Evolutionary conservation across 2,797 vertebrate species (phyloP), one percentile per base, ranked within the genome.

Genomic region (Anisognathus igniventris): DNA sequence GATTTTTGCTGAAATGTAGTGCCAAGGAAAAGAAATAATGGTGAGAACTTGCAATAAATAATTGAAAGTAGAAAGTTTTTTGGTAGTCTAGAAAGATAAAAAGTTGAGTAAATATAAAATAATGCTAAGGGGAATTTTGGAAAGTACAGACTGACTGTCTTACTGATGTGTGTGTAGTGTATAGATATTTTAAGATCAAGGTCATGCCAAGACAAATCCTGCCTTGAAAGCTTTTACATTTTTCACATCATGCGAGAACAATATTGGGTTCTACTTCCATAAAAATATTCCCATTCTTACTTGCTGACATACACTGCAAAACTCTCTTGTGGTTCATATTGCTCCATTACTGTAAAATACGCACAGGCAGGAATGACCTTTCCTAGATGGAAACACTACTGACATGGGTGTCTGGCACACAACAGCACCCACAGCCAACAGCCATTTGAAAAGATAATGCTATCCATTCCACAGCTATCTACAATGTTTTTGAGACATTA

Each of bases 1-100:
- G 64, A 78, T 58, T 91, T 90, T 74, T 13, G 70, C 74, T 21
- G 12, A 89, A 93, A 81, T 44, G 12, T 45, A 68, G 31, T 50
- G 37, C 57, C 27, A 58, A 96, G 20, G 39, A 95, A 91, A 91
- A 96, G 85, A 96, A 92, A 86, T 33, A 77, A 14, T 57, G 23
- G 13, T 77, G 50, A 91, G 57, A 86, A 84, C 25, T 83, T 86
- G 28, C 53, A 77, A 66, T 90, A 91, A 76, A 65, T 90, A 80
- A 86, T 78, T 77, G 62, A 84, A 93, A 87, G n/a, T 87, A 86
- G 17, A 74, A 86, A 70, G 42, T 51, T 83, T 77, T 89, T 94
- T 54, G 53, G 58, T 68, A 66, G 82, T 42, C 47, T 56, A 48
- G 51, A 81, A 95, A 91, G 58, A 86, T 47, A 82, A 88, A 27